Evolutionary conservation across 2,113 vertebrate genomes (phyloP), one percentile per base, ranked within the genome.

Genomic region (Pterocles burchelli): DNA sequence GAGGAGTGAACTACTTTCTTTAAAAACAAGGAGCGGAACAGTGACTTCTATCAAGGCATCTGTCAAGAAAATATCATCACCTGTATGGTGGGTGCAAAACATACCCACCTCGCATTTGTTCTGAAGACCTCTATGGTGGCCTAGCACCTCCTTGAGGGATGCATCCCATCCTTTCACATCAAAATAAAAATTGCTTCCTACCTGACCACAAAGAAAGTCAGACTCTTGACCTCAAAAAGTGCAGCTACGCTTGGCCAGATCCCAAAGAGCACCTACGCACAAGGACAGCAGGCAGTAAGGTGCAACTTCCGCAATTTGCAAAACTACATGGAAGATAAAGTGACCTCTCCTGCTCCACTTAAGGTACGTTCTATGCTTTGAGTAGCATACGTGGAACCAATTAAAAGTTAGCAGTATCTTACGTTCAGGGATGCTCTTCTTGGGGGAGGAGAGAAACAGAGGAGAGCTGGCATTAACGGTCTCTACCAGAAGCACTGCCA

Each of bases 91-190:
- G 5, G 19, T n/a, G 17, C 38, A 70, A 57, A 79, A 55, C 31
- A 26, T 5, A 52, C 0, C 33, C 17, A 51, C 43, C 20, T 21
- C 17, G 12, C 4, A 1, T 14, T 48, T 55, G n/a, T 66, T 43
- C 41, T 33, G 21, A 36, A 48, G 38, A 31, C 15, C 36, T 59
- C 51, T 34, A 0, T 7, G 17, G n/a, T 43, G 58, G n/a, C n/a
- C 33, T 31, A 52, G 17, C 38, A 59, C 29, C 29, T 54, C 29
- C 36, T 22, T 29, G 21, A 45, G 45, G 33, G 19, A 58, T 16
- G 34, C 33, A 19, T 46, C 51, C 28, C 10, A 17, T 48, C 11
- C 43, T n/a, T 76, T 2, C 45, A 51, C n/a, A 33, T 33, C 38
- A 66, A 38, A 77, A 28, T 7, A 57, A 70, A 57, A 58, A 29